Evolutionary conservation across 2,888 invertebrate genomes (phyloP), one percentile per base, ranked within the genome.

Genomic region (Tetanocera ferruginea): DNA sequence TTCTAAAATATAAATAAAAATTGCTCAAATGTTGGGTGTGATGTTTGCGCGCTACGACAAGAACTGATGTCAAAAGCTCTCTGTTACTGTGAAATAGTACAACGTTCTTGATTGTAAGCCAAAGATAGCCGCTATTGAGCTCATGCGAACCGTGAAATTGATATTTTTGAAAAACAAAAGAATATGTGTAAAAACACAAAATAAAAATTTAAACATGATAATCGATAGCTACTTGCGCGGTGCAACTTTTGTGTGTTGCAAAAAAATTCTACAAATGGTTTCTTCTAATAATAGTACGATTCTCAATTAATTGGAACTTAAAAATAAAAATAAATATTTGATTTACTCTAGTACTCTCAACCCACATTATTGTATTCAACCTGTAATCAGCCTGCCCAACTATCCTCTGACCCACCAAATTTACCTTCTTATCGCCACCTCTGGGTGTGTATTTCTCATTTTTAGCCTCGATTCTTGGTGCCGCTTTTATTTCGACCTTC

Each of bases 341-440:
- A 14, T 43, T 43, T 43, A 43, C 43, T 43, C 2, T 43, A 4
- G 6, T 14, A 43, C 11, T 43, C 14, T 14, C 2, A 43, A 4
- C 43, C 43, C 43, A 43, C 4, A 11, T 43, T 14, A 43, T 2
- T 2, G 6, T 43, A 2, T 11, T n/a, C n/a, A n/a, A 2, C 14
- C 43, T 43, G 43, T 11, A 43, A 43, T 11, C 2, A 60, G 9
- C 2, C 57, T 57, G 11, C 23, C 34, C 17, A 31, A 69, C 28
- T 43, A 17, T 51, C 6, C 19, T 51, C 28, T 55, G 11, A 28
- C 11, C 17, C 2, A 19, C 67, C 25, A 14, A 19, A 49, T 83
- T 83, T 91, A 96, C 97, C 94, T 98, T 97, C 89, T 96, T 96
- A 83, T 96, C 95, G 55, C 98, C 97, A 82, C 97, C 96, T 85